Evolutionary conservation across 1,140 invertebrate genomes (phyloP).

Genomic region (Drosophila lowei): DNA sequence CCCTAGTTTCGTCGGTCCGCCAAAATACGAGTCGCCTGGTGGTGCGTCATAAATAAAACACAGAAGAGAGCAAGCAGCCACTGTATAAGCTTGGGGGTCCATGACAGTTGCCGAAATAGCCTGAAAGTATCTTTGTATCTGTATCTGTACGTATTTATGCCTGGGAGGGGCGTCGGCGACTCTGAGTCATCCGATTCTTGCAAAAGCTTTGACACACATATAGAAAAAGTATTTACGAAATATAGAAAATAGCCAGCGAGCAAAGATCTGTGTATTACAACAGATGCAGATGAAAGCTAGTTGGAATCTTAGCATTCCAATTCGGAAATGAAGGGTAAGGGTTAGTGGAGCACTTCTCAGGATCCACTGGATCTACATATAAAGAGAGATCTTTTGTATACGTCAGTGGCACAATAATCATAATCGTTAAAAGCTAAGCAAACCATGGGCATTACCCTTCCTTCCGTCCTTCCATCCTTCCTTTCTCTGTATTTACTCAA

Average conservation of each 20-base stretch:
- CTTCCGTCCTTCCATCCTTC: not conserved
- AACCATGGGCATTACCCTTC: constrained; percentile 12
- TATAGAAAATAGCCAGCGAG: constrained; percentile 11
- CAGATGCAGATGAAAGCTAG: constrained; percentile 22
- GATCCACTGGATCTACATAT: too few species aligned
- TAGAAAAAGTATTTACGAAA: constrained; percentile 34
- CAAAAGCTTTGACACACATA: constrained; percentile 51
- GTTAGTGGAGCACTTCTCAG: not conserved
- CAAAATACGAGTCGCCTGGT: constrained; percentile 22
- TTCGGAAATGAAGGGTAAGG: constrained; percentile 23
- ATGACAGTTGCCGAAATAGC: constrained; percentile 55
- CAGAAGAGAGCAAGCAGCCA: constrained; percentile 11
- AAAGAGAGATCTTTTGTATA: too few species aligned
- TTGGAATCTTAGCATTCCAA: not conserved
- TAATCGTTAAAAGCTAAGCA: too few species aligned
- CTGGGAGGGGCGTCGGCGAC: constrained; percentile 37
- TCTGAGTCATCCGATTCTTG: constrained; percentile 46
- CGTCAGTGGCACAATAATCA: too few species aligned
- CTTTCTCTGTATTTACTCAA: constrained; percentile 5
- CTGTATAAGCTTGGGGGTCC: constrained; percentile 40
- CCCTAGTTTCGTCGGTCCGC: constrained; percentile 54
- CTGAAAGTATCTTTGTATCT: constrained; percentile 40
- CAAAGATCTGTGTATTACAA: constrained; percentile 32
- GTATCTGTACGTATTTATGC: not conserved
- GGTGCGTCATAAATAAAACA: constrained; percentile 43